Evolutionary conservation across 2,113 vertebrate genomes (phyloP).

Genomic region (Chitala chitala): DNA sequence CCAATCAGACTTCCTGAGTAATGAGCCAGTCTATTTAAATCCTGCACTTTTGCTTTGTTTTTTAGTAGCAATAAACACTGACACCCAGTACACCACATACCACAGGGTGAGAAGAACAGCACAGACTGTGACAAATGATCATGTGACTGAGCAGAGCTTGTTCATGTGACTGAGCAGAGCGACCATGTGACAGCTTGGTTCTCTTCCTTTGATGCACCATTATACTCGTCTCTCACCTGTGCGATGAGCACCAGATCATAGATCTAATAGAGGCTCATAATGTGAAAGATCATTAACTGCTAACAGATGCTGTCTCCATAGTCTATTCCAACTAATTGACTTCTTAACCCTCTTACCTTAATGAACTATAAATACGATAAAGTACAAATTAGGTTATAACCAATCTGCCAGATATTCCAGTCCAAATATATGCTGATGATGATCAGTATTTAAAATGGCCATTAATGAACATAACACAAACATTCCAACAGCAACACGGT

Average conservation of each 20-base stretch:
- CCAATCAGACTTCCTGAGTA: too few relatives aligned
- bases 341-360: slow-evolving; percentile 12
- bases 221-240: neutral
- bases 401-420: neutral
- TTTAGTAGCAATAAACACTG: too few relatives aligned
- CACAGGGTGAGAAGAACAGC: neutral
- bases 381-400: slow-evolving; percentile 5
- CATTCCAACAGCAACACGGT: neutral
- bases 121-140: neutral
- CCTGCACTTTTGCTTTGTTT: too few relatives aligned
- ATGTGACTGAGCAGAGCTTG: too few relatives aligned
- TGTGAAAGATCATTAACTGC: neutral
- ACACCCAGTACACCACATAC: too few relatives aligned
- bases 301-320: slow-evolving; percentile 11
- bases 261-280: slow-evolving; percentile 9
- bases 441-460: neutral
- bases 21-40: too few relatives aligned
- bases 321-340: slow-evolving; percentile 17
- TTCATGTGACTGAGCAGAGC: neutral
- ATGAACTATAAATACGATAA: slow-evolving; percentile 17
- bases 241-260: neutral
- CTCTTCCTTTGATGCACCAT: neutral
- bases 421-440: neutral
- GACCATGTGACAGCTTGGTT: too few relatives aligned
- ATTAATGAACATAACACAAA: neutral